Percentiles rank a stretch among this genome's conserved stretches.
Evolutionary conservation across 2,113 vertebrate species (phyloP).

Genomic region (Eubucco bourcierii): DNA sequence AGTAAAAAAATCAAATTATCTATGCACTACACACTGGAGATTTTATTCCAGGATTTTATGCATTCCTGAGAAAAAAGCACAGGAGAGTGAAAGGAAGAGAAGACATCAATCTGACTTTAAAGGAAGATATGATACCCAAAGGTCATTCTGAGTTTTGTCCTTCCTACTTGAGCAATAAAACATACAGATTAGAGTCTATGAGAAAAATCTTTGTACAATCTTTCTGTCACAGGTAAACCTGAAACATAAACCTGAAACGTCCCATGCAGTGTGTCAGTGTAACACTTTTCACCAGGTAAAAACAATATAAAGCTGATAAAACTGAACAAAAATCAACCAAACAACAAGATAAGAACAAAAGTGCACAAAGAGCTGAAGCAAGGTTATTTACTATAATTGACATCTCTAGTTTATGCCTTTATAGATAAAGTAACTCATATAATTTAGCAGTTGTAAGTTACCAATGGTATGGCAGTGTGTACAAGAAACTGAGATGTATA

Average conservation of each 20-base stretch:
- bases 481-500: not conserved
- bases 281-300: not conserved
- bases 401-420: not conserved
- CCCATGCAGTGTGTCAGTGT: not conserved
- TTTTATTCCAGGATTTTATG: slow-evolving; percentile 26
- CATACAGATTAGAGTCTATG: not conserved
- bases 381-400: not conserved
- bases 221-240: not conserved
- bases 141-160: slow-evolving; percentile 13
- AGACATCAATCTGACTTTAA: slow-evolving; percentile 23
- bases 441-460: not conserved
- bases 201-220: not conserved
- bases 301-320: not conserved
- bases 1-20: slow-evolving; percentile 65
- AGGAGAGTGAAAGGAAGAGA: not conserved
- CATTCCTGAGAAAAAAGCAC: slow-evolving; percentile 10
- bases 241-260: not conserved
- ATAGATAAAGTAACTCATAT: not conserved
- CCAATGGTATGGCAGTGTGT: not conserved
- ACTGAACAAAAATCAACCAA: not conserved
- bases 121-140: not conserved
- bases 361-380: not conserved
- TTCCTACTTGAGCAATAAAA: not conserved
- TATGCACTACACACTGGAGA: slow-evolving; percentile 47
- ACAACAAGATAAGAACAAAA: no score